phyloP scores from a whole-genome alignment of 2,888 invertebrate genomes.

The Cylloceria caligata region DNA sequence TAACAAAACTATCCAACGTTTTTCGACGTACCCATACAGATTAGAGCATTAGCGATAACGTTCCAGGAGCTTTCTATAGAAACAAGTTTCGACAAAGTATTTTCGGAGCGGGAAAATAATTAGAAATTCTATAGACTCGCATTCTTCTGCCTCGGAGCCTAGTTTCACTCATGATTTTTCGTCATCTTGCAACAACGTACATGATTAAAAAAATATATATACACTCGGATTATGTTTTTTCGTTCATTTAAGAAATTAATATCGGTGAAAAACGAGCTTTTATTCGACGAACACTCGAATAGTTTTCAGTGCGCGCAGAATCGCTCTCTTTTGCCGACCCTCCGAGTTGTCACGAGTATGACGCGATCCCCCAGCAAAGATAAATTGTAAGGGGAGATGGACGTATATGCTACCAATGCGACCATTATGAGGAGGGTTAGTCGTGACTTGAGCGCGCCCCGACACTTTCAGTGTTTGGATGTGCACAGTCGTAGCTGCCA shows the following conservation, averaged over 20 bases:
- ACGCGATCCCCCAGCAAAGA: conserved; percentile 43
- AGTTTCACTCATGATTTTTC: neutral
- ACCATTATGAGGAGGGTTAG: conserved; percentile 17
- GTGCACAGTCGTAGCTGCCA: conserved; percentile 21
- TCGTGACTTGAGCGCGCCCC: conserved; percentile 34
- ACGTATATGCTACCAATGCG: conserved; percentile 23
- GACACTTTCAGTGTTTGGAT: conserved; percentile 31
- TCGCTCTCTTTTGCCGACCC: neutral
- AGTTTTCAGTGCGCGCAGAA: neutral
- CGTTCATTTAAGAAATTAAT: conserved; percentile 20
- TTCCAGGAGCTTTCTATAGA: neutral
- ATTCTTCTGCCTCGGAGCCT: no score
- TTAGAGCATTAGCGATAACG: conserved; percentile 36
- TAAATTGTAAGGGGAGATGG: conserved; percentile 53
- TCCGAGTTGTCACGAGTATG: conserved; percentile 31
- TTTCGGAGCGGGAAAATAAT: neutral
- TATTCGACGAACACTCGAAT: neutral
- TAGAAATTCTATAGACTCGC: no score
- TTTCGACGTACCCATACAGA: conserved; percentile 44
- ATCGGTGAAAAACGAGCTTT: no score
- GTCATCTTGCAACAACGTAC: neutral
- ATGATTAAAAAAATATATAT: neutral
- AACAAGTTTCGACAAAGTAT: neutral
- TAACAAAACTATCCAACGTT: conserved; percentile 12
- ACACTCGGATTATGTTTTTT: neutral